Evolutionary conservation across 1,140 invertebrate species (phyloP).

Genomic region (Chymomyza costata): DNA sequence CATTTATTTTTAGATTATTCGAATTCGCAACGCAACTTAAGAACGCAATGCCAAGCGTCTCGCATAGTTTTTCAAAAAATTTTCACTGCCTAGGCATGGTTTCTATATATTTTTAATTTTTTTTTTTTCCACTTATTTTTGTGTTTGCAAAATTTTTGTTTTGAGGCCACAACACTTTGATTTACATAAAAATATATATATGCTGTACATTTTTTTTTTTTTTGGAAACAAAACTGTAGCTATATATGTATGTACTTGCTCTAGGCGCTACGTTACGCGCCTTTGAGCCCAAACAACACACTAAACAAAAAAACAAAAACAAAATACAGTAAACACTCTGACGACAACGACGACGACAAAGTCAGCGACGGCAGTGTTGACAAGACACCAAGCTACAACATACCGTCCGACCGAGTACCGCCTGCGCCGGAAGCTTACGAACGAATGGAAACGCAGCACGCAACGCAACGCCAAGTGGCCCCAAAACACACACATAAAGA

Average conservation of each 20-base stretch:
- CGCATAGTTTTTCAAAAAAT: conserved; percentile 54
- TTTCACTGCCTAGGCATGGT: no score
- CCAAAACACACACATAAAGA: no score
- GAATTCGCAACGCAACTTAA: conserved; percentile 61
- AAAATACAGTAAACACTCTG: conserved; percentile 4
- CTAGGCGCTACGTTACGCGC: no score
- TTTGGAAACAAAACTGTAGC: conserved; percentile 2
- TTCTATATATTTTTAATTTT: no score
- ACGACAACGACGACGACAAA: conserved; percentile 16
- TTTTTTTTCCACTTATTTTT: no score
- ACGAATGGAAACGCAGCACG: conserved; percentile 41
- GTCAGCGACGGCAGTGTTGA: conserved; percentile 4
- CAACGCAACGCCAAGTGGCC: conserved; percentile 33
- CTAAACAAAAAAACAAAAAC: conserved; percentile 4
- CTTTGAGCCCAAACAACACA: conserved; percentile 4
- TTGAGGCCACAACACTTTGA: conserved; percentile 13
- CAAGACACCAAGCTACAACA: conserved; percentile 17
- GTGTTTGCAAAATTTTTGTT: conserved; percentile 11
- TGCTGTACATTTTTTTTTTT: conserved; percentile 9
- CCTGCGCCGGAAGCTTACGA: conserved; percentile 66
- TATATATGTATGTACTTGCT: not conserved
- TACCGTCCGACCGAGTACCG: conserved; percentile 45
- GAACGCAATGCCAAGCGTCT: conserved; percentile 17
- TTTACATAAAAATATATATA: not conserved
- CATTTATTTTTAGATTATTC: conserved; percentile 66